Base-by-base conservation (phyloP, 2,797 vertebrate genomes). In the Siniperca obscura region DNA sequence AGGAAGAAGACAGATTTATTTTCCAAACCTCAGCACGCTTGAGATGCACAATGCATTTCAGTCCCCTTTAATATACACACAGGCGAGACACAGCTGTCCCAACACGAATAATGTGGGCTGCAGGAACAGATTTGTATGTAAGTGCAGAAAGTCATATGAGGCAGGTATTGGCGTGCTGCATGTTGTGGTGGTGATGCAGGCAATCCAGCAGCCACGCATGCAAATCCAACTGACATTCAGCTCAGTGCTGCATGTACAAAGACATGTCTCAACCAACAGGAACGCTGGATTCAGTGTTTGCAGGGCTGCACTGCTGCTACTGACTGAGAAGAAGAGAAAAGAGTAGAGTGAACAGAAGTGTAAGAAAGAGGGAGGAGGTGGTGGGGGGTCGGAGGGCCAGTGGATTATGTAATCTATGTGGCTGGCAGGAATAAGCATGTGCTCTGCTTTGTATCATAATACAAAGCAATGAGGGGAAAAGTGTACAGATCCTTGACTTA, bases 401-500 rank as follows among this genome's bases (percentile, higher is more conserved):
- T 0, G 68, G 60, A 25, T 90, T 90, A 87, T 86, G 80, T 86
- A 91, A 90, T 79, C 40, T 55, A 5, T 40, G 70, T 40, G 76
- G 79, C 80, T 81, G 85, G 69, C 61, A 86, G 67, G 70, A 82
- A 80, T 14, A 73, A 76, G 76, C 72, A 38, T 16, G 50, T 50
- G 61, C 42, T 82, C 50, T 16, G 72, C 57, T 86, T 73, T 78
- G 34, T 25, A 65, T 67, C 62, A 53, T 5, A 38, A 72, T 1
- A 68, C 40, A 61, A 64, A 59, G 66, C 36, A 69, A 22, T 5
- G 72, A 77, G 21, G 16, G 34, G 66, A 30, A 42, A 25, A 34
- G 50, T 17, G 2, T 60, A 69, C 68, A 34, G 40, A 62, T 71
- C 57, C 1, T 69, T 10, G 1, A 12, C 10, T 38, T n/a, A 0